phyloP scores from a whole-genome alignment of 2,888 invertebrate genomes.

The Parascotia fuliginaria region DNA sequence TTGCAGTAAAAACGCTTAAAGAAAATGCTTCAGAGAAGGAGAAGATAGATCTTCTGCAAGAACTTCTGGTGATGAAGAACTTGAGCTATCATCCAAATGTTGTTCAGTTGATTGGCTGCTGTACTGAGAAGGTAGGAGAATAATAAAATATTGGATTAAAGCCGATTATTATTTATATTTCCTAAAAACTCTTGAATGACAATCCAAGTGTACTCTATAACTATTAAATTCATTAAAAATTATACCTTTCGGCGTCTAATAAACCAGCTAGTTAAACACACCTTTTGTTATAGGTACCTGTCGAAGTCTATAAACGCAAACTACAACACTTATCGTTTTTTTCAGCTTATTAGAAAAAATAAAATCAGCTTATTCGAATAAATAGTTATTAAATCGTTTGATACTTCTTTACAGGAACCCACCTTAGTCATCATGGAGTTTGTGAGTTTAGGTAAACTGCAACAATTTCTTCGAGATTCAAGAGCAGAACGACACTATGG shows the following conservation, averaged over 20 bases:
- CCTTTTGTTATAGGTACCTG: no score
- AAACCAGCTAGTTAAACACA: no score
- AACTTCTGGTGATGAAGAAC: constrained; percentile 96
- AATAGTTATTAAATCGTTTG: neutral
- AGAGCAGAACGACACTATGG: constrained; percentile 93
- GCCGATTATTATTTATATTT: no score
- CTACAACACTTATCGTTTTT: no score
- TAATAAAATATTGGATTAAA: neutral
- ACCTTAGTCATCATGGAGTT: constrained; percentile 97
- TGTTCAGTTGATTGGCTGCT: constrained; percentile 94
- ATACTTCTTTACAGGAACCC: constrained; percentile 87
- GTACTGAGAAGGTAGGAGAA: constrained; percentile 90
- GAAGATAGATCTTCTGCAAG: constrained; percentile 93
- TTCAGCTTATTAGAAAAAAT: no score
- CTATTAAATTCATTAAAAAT: no score
- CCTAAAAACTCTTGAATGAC: no score
- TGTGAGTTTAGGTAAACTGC: constrained; percentile 94
- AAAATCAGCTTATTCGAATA: no score
- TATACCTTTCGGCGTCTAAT: no score
- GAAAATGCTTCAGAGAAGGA: constrained; percentile 96
- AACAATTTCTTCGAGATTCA: constrained; percentile 94
- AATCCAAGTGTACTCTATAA: no score
- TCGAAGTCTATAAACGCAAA: no score
- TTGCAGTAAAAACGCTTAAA: constrained; percentile 97
- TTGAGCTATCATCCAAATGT: constrained; percentile 96